Evolutionary conservation across 35 echinoderm and acorn worm species (phyloP).

Genomic region (Heliocidaris tuberculata): DNA sequence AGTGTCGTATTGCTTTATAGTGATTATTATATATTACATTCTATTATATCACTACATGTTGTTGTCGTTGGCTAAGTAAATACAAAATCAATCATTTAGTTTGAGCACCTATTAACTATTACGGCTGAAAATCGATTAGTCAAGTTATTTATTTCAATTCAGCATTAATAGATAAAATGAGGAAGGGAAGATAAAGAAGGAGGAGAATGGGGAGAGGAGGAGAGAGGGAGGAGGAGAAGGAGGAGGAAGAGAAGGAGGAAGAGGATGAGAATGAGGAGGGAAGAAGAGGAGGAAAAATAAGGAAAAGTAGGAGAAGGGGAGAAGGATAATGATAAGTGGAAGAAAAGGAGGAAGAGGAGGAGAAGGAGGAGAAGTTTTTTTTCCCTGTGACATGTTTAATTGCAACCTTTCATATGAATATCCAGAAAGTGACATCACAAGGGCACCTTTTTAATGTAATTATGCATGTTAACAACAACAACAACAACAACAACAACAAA

Average conservation of each 20-base stretch:
- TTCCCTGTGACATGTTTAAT: no score
- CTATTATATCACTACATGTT: neutral
- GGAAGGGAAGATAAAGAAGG: no score
- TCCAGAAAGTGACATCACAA: no score
- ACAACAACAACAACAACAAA: neutral
- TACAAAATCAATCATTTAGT: neutral
- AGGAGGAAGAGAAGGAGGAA: neutral
- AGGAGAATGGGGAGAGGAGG: neutral
- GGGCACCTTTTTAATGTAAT: no score
- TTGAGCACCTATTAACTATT: neutral
- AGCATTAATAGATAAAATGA: neutral
- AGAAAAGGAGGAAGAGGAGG: neutral
- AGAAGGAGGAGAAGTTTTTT: neutral
- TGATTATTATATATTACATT: neutral
- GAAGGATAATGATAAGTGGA: neutral
- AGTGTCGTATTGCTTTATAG: neutral
- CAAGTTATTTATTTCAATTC: neutral
- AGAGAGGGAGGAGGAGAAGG: neutral
- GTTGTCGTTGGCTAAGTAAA: neutral
- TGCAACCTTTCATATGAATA: no score
- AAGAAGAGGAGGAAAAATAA: neutral
- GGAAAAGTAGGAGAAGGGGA: neutral
- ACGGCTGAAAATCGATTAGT: neutral
- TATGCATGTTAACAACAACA: no score
- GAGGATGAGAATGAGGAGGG: no score